Percentiles rank a stretch among this genome's conserved stretches.
phyloP scores from a whole-genome alignment of 2,888 invertebrate species.

The Apamea sordens region DNA sequence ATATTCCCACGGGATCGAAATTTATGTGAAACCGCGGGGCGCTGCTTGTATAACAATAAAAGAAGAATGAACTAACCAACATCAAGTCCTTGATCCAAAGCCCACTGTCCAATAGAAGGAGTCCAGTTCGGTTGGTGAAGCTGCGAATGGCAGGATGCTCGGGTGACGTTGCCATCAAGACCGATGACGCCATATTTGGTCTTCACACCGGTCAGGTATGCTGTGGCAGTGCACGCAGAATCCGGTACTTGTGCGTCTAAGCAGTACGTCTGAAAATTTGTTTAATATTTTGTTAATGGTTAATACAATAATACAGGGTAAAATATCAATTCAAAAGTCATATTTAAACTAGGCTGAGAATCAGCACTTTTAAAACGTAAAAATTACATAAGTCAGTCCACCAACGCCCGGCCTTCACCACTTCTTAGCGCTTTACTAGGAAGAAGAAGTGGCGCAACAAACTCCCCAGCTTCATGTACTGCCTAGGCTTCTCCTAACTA shows the following conservation, averaged over 20 bases:
- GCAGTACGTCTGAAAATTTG: slow-evolving; percentile 89
- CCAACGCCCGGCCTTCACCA: neutral
- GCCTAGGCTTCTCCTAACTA: neutral
- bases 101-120: slow-evolving; percentile 92
- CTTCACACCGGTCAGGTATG: slow-evolving; percentile 93
- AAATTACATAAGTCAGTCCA: neutral
- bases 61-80: slow-evolving; percentile 79
- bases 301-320: neutral
- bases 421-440: neutral
- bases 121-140: slow-evolving; percentile 91
- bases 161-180: slow-evolving; percentile 92
- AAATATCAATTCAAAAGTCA: too few species aligned
- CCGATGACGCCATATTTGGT: slow-evolving; percentile 92
- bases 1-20: too few species aligned
- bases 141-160: slow-evolving; percentile 92
- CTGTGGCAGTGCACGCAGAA: slow-evolving; percentile 93
- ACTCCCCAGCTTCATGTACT: neutral
- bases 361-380: too few species aligned
- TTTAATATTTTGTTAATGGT: neutral
- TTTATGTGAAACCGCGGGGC: too few species aligned
- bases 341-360: too few species aligned
- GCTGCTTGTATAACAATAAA: neutral
- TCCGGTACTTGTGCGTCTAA: slow-evolving; percentile 93
- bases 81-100: slow-evolving; percentile 88
- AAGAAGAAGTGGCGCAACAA: neutral